These are phyloP conservation scores for Grantiella picta DNA, from an alignment of 2,113 vertebrate species.

Conservation along the genomic window DNA sequence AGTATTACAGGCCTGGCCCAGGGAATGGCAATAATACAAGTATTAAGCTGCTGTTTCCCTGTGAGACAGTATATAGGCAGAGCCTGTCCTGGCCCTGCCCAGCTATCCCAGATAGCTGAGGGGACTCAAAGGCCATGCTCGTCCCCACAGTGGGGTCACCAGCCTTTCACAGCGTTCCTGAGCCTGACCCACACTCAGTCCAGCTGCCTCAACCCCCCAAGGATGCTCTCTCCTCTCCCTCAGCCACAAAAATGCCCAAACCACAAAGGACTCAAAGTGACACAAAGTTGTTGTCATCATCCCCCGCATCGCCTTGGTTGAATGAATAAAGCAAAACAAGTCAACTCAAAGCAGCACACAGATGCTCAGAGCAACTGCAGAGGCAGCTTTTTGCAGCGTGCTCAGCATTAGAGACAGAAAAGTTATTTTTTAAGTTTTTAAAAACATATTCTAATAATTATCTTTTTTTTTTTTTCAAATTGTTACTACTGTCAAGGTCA, in stretches of 20 bases:
- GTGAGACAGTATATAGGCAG: background rate
- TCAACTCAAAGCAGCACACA: background rate
- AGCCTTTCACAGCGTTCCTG: background rate
- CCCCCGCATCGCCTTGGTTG: background rate
- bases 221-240: background rate
- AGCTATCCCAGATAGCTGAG: fast-evolving
- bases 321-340: background rate
- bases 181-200: background rate
- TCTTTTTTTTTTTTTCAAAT: background rate
- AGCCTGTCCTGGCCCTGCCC: background rate
- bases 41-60: background rate
- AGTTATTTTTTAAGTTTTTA: background rate
- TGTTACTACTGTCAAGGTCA: background rate
- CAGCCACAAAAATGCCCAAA: background rate
- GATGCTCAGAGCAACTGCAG: background rate
- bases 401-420: background rate
- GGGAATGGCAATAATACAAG: background rate
- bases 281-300: background rate
- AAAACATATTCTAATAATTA: background rate
- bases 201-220: background rate
- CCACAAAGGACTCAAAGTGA: background rate
- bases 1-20: background rate
- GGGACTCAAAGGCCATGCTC: background rate
- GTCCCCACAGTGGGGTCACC: background rate
- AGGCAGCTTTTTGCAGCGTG: background rate